These are phyloP conservation scores for Drosophila arawakana DNA, from an alignment of 1,140 invertebrate species.

Conservation along the genomic window DNA sequence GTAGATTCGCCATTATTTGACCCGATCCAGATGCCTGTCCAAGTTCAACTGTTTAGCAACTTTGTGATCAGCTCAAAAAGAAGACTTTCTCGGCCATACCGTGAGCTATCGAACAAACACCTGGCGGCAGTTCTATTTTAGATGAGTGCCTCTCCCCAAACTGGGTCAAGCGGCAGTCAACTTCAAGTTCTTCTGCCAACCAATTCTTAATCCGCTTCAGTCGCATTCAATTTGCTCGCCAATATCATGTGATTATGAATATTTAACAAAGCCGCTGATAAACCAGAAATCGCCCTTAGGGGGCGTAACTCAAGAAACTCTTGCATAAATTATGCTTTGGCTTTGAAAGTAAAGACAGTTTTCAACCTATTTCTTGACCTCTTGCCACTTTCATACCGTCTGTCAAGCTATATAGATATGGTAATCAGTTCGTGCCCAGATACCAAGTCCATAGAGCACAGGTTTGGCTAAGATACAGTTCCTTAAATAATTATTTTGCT, in stretches of 20 bases:
- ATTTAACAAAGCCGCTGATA: constrained; percentile 51
- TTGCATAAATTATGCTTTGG: constrained; percentile 40
- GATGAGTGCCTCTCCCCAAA: constrained; percentile 46
- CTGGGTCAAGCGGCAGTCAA: constrained; percentile 65
- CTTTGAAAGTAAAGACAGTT: constrained; percentile 31
- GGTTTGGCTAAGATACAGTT: too few relatives aligned
- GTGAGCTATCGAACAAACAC: constrained; percentile 57
- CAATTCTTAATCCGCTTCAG: constrained; percentile 19
- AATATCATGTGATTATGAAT: constrained; percentile 49
- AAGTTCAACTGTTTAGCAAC: constrained; percentile 42
- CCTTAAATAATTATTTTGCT: too few relatives aligned
- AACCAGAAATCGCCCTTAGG: constrained; percentile 32
- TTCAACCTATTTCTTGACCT: constrained; percentile 28
- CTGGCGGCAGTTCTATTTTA: constrained; percentile 57
- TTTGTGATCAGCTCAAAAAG: constrained; percentile 38
- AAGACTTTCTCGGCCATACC: constrained; percentile 69
- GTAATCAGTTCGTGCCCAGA: background rate
- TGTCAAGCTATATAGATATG: constrained; percentile 14
- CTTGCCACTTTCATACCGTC: constrained; percentile 1
- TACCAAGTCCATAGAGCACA: too few relatives aligned
- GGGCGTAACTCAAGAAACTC: constrained; percentile 7
- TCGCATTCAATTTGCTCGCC: constrained; percentile 46
- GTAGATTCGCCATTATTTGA: constrained; percentile 52
- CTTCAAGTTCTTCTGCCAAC: constrained; percentile 22
- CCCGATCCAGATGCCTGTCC: constrained; percentile 30